Conservation (phyloP, 2,888 invertebrate genomes). For the Quadriops clusia region DNA sequence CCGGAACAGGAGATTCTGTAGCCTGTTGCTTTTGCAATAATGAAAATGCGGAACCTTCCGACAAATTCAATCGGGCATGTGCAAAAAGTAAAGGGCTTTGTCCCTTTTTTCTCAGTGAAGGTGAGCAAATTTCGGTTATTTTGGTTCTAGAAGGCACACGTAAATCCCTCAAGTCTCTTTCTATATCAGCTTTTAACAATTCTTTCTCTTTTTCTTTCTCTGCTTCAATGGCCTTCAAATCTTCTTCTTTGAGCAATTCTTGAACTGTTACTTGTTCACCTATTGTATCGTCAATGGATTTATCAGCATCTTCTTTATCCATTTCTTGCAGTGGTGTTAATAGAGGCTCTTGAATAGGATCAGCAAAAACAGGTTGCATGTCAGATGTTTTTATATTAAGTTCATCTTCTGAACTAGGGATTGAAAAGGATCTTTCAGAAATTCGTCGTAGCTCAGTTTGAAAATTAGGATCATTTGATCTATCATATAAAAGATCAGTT, state of each 20-base stretch:
- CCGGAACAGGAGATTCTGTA: constrained; percentile 56
- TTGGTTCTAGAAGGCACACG: constrained; percentile 41
- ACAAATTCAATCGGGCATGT: constrained; percentile 66
- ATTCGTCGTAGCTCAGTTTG: constrained; percentile 57
- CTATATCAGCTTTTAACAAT: constrained; percentile 31
- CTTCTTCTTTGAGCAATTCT: constrained; percentile 21
- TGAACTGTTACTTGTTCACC: constrained; percentile 37
- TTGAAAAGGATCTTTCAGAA: constrained; percentile 62
- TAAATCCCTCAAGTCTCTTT: constrained; percentile 32
- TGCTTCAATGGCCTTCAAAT: constrained; percentile 22
- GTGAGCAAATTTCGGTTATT: constrained; percentile 55
- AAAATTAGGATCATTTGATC: constrained; percentile 49
- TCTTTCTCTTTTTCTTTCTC: constrained; percentile 30
- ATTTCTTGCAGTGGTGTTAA: constrained; percentile 28
- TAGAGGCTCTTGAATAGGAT: constrained; percentile 23
- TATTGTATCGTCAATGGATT: constrained; percentile 30
- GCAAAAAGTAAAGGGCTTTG: constrained; percentile 70
- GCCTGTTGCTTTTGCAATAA: constrained; percentile 66
- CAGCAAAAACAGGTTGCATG: constrained; percentile 33
- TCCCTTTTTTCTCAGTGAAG: constrained; percentile 53
- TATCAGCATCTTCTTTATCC: constrained; percentile 28
- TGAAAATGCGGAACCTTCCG: constrained; percentile 71
- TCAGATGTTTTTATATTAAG: constrained; percentile 48
- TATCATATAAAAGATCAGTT: constrained; percentile 45
- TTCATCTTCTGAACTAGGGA: constrained; percentile 65